Conservation (phyloP, 2,888 invertebrate genomes). For the Napeogenes inachia region DNA sequence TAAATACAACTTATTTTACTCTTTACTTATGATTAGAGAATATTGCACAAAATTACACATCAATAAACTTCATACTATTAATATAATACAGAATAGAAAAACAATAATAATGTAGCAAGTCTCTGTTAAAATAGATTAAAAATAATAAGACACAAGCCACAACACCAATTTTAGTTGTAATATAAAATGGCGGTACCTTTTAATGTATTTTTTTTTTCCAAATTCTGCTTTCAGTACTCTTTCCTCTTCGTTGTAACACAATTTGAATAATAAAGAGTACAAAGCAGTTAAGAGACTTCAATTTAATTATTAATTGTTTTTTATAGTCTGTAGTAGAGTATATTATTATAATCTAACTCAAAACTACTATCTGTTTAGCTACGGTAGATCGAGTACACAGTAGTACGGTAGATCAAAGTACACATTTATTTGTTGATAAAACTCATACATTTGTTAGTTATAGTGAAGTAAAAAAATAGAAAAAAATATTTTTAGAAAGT, state of each 20-base stretch:
- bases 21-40: background rate
- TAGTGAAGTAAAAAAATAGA: no score
- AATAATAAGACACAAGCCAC: no score
- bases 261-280: constrained; percentile 51
- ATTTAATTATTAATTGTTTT: constrained; percentile 5
- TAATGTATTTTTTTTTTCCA: no score
- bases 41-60: constrained; percentile 9
- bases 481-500: no score
- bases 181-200: background rate
- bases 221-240: constrained; percentile 42
- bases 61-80: no score
- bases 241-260: constrained; percentile 44
- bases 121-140: no score
- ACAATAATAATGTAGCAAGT: background rate
- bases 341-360: background rate
- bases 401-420: background rate
- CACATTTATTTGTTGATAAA: background rate
- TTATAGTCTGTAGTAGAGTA: background rate
- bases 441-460: background rate
- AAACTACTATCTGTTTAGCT: background rate
- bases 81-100: background rate
- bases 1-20: constrained; percentile 51
- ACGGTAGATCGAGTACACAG: background rate
- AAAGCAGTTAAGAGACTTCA: constrained; percentile 39
- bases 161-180: background rate